These are phyloP conservation scores for Tortrix viridana DNA, from an alignment of 2,888 invertebrate species.

Conservation along the genomic window DNA sequence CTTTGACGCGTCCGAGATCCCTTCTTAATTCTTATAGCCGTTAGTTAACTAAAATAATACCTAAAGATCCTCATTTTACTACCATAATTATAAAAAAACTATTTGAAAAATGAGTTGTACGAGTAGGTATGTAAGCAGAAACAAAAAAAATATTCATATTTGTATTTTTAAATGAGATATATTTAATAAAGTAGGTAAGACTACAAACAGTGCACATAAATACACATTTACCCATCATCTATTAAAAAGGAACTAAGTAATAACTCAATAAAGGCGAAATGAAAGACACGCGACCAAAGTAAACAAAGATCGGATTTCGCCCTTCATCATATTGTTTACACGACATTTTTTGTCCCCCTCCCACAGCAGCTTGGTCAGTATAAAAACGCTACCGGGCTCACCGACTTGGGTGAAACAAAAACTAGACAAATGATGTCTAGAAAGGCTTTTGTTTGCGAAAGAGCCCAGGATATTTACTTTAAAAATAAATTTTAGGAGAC, in stretches of 20 bases:
- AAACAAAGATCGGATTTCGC: conserved; percentile 35
- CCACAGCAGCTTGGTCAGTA: conserved; percentile 25
- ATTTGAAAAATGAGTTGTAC: no score
- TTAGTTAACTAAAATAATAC: not conserved
- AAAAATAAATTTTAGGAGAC: not conserved
- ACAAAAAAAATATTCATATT: no score
- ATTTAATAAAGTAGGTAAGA: no score
- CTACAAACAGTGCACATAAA: not conserved
- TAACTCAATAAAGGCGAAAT: conserved; percentile 31
- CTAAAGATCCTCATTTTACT: no score
- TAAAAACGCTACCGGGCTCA: conserved; percentile 30
- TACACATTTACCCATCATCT: not conserved
- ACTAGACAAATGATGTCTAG: conserved; percentile 34
- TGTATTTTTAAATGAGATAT: no score
- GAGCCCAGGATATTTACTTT: not conserved
- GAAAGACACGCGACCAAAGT: conserved; percentile 35
- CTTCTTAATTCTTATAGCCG: not conserved
- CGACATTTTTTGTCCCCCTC: conserved; percentile 29
- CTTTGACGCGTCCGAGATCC: conserved; percentile 18
- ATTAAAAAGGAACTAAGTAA: conserved; percentile 18
- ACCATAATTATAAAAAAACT: no score
- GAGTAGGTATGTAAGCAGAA: no score
- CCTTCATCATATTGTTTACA: conserved; percentile 35
- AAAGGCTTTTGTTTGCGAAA: conserved; percentile 19
- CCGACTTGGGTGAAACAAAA: conserved; percentile 27